Evolutionary conservation across 2,113 vertebrate genomes (phyloP).

Genomic region (Centropristis striata): DNA sequence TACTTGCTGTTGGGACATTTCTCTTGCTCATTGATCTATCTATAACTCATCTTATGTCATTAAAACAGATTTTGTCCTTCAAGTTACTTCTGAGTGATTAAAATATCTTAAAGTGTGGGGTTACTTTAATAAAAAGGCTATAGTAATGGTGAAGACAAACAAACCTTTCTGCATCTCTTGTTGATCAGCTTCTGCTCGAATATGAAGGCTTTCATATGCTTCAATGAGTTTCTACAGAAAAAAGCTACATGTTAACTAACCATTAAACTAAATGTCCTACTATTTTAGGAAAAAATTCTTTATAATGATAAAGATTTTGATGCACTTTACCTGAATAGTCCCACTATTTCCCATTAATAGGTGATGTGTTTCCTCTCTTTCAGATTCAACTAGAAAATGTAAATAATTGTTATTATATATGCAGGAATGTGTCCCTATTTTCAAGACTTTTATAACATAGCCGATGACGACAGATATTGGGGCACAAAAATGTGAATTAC

Average conservation of each 20-base stretch:
- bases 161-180: conserved; percentile 89
- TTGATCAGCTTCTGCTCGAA: conserved; percentile 88
- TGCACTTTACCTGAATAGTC: conserved; percentile 88
- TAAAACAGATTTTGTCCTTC: neutral
- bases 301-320: neutral
- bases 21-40: neutral
- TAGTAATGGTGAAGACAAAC: neutral
- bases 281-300: neutral
- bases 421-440: conserved; percentile 7
- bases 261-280: neutral
- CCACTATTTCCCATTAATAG: conserved; percentile 88
- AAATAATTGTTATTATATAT: neutral
- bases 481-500: conserved; percentile 46
- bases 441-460: neutral
- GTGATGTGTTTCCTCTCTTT: conserved; percentile 92
- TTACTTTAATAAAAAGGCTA: neutral
- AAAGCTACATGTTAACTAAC: conserved; percentile 18
- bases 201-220: conserved; percentile 90
- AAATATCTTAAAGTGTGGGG: neutral
- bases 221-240: conserved; percentile 87
- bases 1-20: neutral
- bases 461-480: neutral
- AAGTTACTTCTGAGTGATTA: neutral
- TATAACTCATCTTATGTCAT: neutral
- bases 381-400: conserved; percentile 89